Conservation (phyloP, 2,888 invertebrate species). For the Notodromas monacha region DNA sequence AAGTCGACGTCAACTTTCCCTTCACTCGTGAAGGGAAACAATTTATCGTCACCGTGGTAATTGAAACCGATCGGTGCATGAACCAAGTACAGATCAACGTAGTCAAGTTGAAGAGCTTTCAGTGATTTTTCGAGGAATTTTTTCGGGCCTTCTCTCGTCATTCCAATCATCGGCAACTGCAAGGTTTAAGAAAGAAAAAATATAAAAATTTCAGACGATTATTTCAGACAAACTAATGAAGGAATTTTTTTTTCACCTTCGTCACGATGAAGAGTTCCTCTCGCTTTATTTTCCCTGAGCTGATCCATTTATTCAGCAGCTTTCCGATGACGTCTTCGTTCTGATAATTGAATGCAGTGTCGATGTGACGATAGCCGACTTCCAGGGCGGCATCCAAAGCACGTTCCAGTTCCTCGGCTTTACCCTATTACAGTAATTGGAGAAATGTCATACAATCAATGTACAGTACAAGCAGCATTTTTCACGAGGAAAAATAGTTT, state of each 20-base stretch:
- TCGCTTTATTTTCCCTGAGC: constrained; percentile 28
- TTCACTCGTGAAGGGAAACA: constrained; percentile 29
- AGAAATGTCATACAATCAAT: no score
- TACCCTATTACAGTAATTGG: no score
- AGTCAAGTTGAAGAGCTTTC: constrained; percentile 34
- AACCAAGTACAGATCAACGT: constrained; percentile 46
- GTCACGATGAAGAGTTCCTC: constrained; percentile 54
- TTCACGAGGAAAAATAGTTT: no score
- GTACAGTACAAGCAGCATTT: no score
- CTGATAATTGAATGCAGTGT: constrained; percentile 38
- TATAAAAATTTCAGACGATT: constrained; percentile 7
- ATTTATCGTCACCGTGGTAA: constrained; percentile 26
- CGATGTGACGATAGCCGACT: constrained; percentile 48
- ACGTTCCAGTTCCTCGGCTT: constrained; percentile 24
- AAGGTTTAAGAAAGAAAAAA: constrained; percentile 7
- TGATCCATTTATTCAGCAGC: constrained; percentile 34
- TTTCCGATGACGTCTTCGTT: constrained; percentile 42
- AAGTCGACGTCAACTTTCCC: constrained; percentile 12
- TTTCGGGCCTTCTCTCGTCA: constrained; percentile 26
- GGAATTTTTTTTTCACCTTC: constrained; percentile 21
- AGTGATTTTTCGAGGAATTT: constrained; percentile 32
- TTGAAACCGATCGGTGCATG: constrained; percentile 36
- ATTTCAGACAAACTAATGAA: constrained; percentile 1
- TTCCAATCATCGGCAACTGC: constrained; percentile 21
- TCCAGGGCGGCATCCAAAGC: constrained; percentile 34